phyloP scores from a whole-genome alignment of 2,888 invertebrate species.

The Oscheius sp. region DNA sequence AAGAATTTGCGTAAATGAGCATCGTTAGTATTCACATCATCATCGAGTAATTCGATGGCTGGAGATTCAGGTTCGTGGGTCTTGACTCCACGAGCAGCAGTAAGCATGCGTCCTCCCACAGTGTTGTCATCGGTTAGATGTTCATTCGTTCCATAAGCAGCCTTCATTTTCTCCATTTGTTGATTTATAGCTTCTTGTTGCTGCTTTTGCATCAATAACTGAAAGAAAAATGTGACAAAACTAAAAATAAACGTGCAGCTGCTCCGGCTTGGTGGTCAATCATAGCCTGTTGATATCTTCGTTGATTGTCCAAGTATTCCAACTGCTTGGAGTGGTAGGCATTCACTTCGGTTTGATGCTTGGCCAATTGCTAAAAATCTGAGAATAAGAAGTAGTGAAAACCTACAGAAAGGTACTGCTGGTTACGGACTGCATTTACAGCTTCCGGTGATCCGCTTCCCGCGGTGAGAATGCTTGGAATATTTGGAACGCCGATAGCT shows the following conservation, averaged over 20 bases:
- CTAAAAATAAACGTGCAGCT: conserved; percentile 39
- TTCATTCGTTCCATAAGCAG: conserved; percentile 32
- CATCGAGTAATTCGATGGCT: conserved; percentile 39
- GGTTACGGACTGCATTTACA: conserved; percentile 58
- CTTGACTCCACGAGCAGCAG: conserved; percentile 40
- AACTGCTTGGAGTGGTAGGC: conserved; percentile 61
- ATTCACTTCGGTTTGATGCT: conserved; percentile 56
- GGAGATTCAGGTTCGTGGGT: conserved; percentile 29
- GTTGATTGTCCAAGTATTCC: conserved; percentile 62
- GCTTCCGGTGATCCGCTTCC: conserved; percentile 42
- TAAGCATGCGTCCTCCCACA: conserved; percentile 35
- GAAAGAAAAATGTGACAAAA: conserved; percentile 14
- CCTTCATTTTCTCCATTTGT: conserved; percentile 50
- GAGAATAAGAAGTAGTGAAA: background rate
- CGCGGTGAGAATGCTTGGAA: conserved; percentile 43
- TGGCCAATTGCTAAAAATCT: conserved; percentile 37
- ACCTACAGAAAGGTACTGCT: conserved; percentile 53
- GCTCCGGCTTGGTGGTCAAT: conserved; percentile 66
- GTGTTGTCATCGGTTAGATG: conserved; percentile 32
- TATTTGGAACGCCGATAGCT: conserved; percentile 24
- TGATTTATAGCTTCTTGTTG: conserved; percentile 60
- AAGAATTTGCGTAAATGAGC: conserved; percentile 58
- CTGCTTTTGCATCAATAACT: conserved; percentile 66
- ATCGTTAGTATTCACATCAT: conserved; percentile 59
- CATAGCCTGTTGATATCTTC: conserved; percentile 65